These are phyloP conservation scores for Catostylus mosaicus DNA, from an alignment of 30 jellyfish, hydroid and myxozoan species.

Conservation along the genomic window DNA sequence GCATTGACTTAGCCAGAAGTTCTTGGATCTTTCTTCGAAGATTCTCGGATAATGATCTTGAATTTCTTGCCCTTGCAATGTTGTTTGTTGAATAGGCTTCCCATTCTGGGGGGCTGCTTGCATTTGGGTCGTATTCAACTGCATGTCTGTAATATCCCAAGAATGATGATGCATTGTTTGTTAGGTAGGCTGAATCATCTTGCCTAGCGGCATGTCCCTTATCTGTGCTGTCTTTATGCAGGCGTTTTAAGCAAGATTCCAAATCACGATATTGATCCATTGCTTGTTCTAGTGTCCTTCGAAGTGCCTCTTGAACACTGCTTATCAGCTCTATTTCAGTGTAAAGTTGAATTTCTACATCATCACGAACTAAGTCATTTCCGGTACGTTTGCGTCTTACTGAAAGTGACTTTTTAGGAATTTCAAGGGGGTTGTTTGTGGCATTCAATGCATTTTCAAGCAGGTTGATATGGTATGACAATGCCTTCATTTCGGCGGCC, in stretches of 20 bases:
- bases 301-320: slow-evolving; percentile 70
- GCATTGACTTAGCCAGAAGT: slow-evolving; percentile 69
- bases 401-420: slow-evolving; percentile 64
- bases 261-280: slow-evolving; percentile 73
- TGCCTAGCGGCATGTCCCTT: slow-evolving; percentile 69
- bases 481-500: slow-evolving; percentile 69
- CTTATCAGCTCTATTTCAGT: slow-evolving; percentile 58
- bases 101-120: slow-evolving; percentile 77
- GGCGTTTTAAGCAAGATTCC: slow-evolving; percentile 66
- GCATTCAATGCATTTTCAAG: slow-evolving; percentile 61
- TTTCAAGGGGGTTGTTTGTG: slow-evolving; percentile 50
- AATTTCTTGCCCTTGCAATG: slow-evolving; percentile 64
- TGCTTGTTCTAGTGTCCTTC: slow-evolving; percentile 72
- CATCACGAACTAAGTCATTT: slow-evolving; percentile 62
- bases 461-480: slow-evolving; percentile 60
- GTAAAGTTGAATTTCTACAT: slow-evolving; percentile 51
- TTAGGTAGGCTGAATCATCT: slow-evolving; percentile 61
- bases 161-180: slow-evolving; percentile 61
- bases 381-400: slow-evolving; percentile 73
- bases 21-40: slow-evolving; percentile 66
- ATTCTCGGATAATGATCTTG: slow-evolving; percentile 65
- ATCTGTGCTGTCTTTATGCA: slow-evolving; percentile 71
- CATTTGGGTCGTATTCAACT: slow-evolving; percentile 61
- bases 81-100: slow-evolving; percentile 68
- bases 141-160: slow-evolving; percentile 68